Percentiles rank a stretch among this genome's conserved stretches.
Conservation (phyloP, 2,797 vertebrate genomes). For the Aotus griseimembra region DNA sequence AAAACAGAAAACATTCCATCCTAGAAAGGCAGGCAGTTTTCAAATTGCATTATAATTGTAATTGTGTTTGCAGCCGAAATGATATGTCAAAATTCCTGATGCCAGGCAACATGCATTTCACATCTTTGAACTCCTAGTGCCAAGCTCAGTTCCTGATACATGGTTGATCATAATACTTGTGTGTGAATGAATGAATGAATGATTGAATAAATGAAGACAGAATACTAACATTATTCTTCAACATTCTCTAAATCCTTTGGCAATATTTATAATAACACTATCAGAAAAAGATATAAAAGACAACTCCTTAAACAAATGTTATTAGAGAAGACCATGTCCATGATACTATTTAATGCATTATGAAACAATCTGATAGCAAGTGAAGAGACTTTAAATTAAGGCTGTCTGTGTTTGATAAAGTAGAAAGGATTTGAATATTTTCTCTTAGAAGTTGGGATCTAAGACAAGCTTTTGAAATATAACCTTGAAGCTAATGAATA, state of each 20-base stretch:
- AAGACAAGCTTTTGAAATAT: conserved; percentile 41
- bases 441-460: conserved; percentile 23
- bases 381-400: conserved; percentile 65
- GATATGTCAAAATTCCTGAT: not conserved
- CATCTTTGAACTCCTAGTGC: not conserved
- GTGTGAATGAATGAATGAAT: not conserved
- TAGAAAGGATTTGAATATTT: conserved; percentile 55
- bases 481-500: conserved; percentile 54
- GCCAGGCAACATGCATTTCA: not conserved
- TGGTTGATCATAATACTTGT: not conserved
- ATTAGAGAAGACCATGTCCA: conserved; percentile 2
- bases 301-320: conserved; percentile 35
- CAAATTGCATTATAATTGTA: not conserved
- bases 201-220: not conserved
- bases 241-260: not conserved
- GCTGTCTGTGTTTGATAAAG: conserved; percentile 31
- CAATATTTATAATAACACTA: conserved; percentile 47
- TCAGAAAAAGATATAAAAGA: conserved; percentile 39
- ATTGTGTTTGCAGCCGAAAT: not conserved
- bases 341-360: conserved; percentile 8
- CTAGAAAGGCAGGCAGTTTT: not conserved
- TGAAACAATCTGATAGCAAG: conserved; percentile 50
- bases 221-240: conserved; percentile 11
- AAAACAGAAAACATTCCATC: not conserved
- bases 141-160: not conserved